Evolutionary conservation across 2,797 vertebrate species (phyloP).

Genomic region (Sternotherus odoratus): DNA sequence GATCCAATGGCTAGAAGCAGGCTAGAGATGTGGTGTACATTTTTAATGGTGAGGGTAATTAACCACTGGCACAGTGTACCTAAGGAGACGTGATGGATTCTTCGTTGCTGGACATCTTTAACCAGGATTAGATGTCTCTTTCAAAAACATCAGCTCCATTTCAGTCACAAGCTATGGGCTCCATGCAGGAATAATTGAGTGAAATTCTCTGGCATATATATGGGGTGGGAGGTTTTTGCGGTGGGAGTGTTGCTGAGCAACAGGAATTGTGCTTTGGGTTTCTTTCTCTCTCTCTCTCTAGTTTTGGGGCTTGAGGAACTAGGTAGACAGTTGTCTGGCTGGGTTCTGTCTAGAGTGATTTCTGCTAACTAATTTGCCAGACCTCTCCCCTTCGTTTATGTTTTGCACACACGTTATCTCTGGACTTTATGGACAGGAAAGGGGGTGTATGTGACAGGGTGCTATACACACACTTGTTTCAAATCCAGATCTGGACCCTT

Average conservation of each 20-base stretch:
- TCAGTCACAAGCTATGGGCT: background rate
- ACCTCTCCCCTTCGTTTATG: background rate
- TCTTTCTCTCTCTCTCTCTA: background rate
- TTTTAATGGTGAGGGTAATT: background rate
- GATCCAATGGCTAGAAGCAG: background rate
- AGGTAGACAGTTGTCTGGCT: background rate
- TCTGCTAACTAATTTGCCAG: background rate
- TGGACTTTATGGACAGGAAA: background rate
- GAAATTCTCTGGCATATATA: background rate
- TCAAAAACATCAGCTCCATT: background rate
- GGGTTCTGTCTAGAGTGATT: background rate
- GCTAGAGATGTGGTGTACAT: background rate
- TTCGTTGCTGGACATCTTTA: background rate
- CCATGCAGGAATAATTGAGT: background rate
- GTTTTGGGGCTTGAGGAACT: background rate
- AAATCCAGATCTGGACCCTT: background rate
- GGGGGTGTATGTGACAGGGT: background rate
- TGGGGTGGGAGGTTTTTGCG: background rate
- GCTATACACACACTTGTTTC: background rate
- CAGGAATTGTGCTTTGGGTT: background rate
- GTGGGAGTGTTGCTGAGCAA: background rate
- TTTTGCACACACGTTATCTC: background rate
- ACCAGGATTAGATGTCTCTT: background rate
- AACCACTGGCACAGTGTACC: rapidly evolving
- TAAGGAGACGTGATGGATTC: background rate